Evolutionary conservation across 1,140 invertebrate species (phyloP).

Genomic region (Papilio machaon): DNA sequence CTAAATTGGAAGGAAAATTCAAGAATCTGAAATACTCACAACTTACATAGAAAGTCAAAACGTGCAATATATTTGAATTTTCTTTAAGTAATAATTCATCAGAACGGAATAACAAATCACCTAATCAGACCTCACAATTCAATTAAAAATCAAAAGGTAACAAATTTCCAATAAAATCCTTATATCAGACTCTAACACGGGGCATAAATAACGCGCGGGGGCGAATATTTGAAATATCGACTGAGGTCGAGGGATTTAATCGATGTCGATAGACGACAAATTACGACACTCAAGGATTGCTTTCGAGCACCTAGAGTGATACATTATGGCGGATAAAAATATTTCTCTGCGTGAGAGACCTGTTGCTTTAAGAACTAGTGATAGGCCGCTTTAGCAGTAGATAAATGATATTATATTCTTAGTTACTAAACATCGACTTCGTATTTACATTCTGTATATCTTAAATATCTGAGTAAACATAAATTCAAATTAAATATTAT

Average conservation of each 20-base stretch:
- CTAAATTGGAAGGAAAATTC: too few species aligned
- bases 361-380: slow-evolving; percentile 64
- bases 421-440: background rate
- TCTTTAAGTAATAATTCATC: slow-evolving; percentile 44
- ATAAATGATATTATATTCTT: slow-evolving; percentile 22
- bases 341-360: slow-evolving; percentile 67
- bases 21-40: too few species aligned
- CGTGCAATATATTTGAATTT: slow-evolving; percentile 41
- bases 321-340: slow-evolving; percentile 71
- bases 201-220: slow-evolving; percentile 60
- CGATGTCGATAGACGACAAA: slow-evolving; percentile 61
- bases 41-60: slow-evolving; percentile 1
- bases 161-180: slow-evolving; percentile 64
- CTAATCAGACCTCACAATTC: slow-evolving; percentile 65
- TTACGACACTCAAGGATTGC: slow-evolving; percentile 57
- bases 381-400: background rate
- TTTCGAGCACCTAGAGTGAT: slow-evolving; percentile 60
- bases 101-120: slow-evolving; percentile 56
- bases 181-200: slow-evolving; percentile 62
- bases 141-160: slow-evolving; percentile 69
- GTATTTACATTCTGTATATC: too few species aligned
- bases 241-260: slow-evolving; percentile 53
- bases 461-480: too few species aligned
- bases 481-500: background rate
- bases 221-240: slow-evolving; percentile 62